Evolutionary conservation across 2,113 vertebrate genomes (phyloP), one percentile per base, ranked within the genome.

Genomic region (Larimichthys polyactis): DNA sequence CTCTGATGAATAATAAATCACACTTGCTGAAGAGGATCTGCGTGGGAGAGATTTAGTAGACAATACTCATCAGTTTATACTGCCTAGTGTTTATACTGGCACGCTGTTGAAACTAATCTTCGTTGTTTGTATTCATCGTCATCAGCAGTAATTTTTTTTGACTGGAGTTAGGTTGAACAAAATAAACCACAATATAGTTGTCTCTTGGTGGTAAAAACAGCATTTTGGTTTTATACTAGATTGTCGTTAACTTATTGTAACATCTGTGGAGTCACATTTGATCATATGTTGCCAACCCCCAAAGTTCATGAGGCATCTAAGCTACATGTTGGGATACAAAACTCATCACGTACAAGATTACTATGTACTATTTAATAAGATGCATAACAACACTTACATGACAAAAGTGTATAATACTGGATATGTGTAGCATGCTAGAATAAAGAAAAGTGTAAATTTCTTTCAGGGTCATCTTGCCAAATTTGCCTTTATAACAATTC

Each of bases 51-150:
- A 66, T 63, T 32, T 57, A 44, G 4, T 11, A 64, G 16, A 19
- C 0, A 51, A 48, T 14, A 44, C 4, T 29, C 8, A 10, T 60
- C 0, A 0, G 22, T 60, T 70, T 40, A 16, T 46, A 19, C 66
- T 46, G 22, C 10, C 5, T 43, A 2, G n/a, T 80, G 75, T 79
- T 86, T 75, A n/a, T 36, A 20, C 51, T 49, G 51, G 27, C 48
- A 24, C 43, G 27, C 9, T 55, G 62, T 24, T 66, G 68, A 40
- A 72, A 62, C 20, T 9, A 44, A 77, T 86, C 10, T 79, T 78
- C 11, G 29, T 55, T 54, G 48, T 84, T 78, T 82, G 51, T 49
- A 71, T 49, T 84, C 40, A 66, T 51, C 29, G 59, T 84, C 40
- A 66, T 51, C 29, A 54, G 24, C 52, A 55, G 54, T 19, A 71